Conservation (phyloP, 2,797 vertebrate genomes). For the Pangasius djambal region DNA sequence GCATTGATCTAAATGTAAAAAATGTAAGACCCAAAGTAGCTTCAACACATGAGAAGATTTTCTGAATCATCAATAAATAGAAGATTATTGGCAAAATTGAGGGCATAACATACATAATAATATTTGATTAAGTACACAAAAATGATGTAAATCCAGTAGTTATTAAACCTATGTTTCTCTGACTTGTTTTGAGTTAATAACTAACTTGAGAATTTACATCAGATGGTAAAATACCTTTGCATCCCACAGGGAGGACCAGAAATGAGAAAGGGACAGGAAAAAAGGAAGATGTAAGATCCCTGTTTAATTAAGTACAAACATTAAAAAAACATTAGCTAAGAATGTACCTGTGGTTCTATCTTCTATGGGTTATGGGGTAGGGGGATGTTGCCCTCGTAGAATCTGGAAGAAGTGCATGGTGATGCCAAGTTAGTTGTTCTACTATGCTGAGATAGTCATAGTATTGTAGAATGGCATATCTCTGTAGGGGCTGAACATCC, state of each 20-base stretch:
- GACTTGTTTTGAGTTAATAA: background rate
- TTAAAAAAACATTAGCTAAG: background rate
- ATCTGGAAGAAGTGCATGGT: background rate
- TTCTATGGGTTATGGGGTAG: background rate
- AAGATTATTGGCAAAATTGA: background rate
- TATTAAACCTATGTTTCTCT: background rate
- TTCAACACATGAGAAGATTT: background rate
- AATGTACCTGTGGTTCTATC: background rate
- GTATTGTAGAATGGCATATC: background rate
- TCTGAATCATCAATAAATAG: background rate
- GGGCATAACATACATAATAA: background rate
- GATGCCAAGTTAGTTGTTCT: background rate
- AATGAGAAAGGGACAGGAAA: background rate
- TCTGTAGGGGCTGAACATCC: background rate
- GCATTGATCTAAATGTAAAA: constrained; percentile 35
- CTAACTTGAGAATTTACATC: background rate
- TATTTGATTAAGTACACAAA: background rate
- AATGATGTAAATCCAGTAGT: background rate
- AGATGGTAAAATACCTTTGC: background rate
- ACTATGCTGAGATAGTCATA: background rate
- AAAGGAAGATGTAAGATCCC: background rate
- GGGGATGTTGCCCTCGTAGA: background rate
- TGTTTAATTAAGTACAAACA: background rate
- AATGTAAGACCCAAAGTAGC: background rate
- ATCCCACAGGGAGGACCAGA: background rate